Base-by-base conservation (phyloP, 2,113 vertebrate species). In the Tachuris rubrigastra region DNA sequence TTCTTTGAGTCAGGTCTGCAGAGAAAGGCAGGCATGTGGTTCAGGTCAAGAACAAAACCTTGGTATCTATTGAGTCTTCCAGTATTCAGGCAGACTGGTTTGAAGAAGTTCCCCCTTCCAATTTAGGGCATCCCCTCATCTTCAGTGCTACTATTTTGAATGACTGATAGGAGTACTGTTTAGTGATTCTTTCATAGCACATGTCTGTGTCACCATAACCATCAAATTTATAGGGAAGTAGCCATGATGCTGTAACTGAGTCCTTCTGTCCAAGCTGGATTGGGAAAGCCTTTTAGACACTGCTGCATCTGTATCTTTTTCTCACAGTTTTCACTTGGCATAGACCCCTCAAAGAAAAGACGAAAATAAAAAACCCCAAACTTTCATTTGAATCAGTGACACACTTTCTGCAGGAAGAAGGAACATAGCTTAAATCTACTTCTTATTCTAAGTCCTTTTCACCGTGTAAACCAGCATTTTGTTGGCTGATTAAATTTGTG, bases 171-270 rank as follows among this genome's bases (percentile, higher is more conserved):
- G 37, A 89, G 37, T 24, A 39, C 13, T 35, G 6, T 35, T 46
- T 59, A 83, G 27, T 24, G 30, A 33, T 16, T 21, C 8, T 55
- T 76, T 52, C 28, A 41, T 8, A 80, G 37, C 41, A 46, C 11
- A 44, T 0, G 0, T 75, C 6, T 13, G 17, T 2, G 5, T 37
- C 60, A 33, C n/a, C 7, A 31, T 11, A 31, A n/a, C 41, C 25
- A 71, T 16, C 28, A 53, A 42, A 58, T 59, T 53, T 74, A 7
- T 16, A 33, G 35, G 50, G 30, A 47, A 41, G 12, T 30, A 65
- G 24, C 5, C 41, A 41, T 4, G 25, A 33, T 2, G 5, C 27
- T 59, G 18, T 6, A 50, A 49, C 25, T 17, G 39, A 65, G 44
- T 37, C 37, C 52, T 59, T 18, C 25, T 67, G 75, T 80, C 22